Percentiles rank a stretch among this genome's conserved stretches.
phyloP scores from a whole-genome alignment of 1,140 invertebrate genomes.

The Trichonephila clavata region DNA sequence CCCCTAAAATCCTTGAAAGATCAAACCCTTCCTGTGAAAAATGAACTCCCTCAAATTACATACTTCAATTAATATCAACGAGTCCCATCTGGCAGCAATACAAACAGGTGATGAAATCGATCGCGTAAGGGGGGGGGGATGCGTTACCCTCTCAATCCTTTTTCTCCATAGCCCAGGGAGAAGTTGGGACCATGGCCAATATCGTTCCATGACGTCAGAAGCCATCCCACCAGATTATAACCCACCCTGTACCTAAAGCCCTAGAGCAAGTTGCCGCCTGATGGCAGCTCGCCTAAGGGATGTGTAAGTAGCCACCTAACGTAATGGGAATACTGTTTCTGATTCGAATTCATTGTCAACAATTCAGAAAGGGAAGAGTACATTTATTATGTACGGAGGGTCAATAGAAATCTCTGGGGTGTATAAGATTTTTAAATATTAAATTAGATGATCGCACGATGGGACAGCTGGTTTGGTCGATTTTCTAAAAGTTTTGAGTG shows the following conservation, averaged over 20 bases:
- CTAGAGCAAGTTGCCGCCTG: conserved; percentile 7
- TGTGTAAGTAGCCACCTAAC: neutral
- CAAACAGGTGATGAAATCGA: conserved; percentile 70
- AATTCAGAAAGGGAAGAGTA: neutral
- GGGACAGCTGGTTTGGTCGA: too few species aligned
- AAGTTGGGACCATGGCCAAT: neutral
- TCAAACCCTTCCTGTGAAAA: conserved; percentile 54
- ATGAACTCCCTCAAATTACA: conserved; percentile 36
- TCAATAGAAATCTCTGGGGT: neutral
- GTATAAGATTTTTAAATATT: neutral
- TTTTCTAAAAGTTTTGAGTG: too few species aligned
- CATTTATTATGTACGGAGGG: neutral
- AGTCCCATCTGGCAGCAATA: conserved; percentile 33
- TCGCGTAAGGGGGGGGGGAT: neutral
- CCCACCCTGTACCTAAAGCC: neutral
- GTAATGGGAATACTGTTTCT: neutral
- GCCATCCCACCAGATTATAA: conserved; percentile 20
- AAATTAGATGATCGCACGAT: neutral
- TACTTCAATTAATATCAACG: conserved; percentile 68
- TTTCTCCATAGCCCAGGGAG: neutral
- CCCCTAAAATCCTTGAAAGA: neutral
- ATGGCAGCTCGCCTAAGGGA: neutral
- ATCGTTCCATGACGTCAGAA: conserved; percentile 47
- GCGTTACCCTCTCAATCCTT: neutral
- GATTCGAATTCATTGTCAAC: conserved; percentile 51